Evolutionary conservation across 2,113 vertebrate species (phyloP), one percentile per base, ranked within the genome.

Genomic region (Brachirus orientalis): DNA sequence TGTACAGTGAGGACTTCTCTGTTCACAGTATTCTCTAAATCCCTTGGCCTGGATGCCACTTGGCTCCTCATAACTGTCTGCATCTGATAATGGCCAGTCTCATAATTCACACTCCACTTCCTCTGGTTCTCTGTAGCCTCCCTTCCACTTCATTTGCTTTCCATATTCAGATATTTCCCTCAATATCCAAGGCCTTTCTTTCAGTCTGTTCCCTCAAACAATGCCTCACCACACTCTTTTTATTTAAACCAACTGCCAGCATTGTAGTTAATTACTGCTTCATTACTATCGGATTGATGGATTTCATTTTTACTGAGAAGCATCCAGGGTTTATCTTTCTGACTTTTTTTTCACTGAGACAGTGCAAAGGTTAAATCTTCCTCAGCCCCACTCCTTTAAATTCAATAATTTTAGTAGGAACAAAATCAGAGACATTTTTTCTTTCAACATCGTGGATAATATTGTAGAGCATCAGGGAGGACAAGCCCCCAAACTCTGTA

Each of bases 41-140:
- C 61, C 62, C 50, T 18, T 56, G 35, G 64, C 69, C 78, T 18
- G 48, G 28, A 46, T 70, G 48, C 58, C 56, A 80, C 41, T 46
- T 62, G 53, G 45, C 54, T 53, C 45, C 64, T 76, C 61, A 60
- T 46, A 71, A 61, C 56, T 67, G 63, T 72, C 69, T 82, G 44
- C 48, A 16, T 82, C 41, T 82, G 48, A 80, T 60, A 73, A 83
- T 48, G 18, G 54, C 63, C 37, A 52, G 40, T 46, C 51, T 78
- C 51, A 71, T 71, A 60, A 80, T 73, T 87, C 58, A 75, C 66
- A 74, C 69, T 66, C 55, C 53, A 67, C 64, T 72, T 73, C 65
- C 58, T 73, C 69, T 58, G 79, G 44, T 64, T 76, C 53, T 47
- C 62, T 45, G 54, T 61, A 64, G 62, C 55, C 70, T n/a, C n/a